These are phyloP conservation scores for Hypercompe scribonia DNA, from an alignment of 2,888 invertebrate genomes.

Conservation along the genomic window DNA sequence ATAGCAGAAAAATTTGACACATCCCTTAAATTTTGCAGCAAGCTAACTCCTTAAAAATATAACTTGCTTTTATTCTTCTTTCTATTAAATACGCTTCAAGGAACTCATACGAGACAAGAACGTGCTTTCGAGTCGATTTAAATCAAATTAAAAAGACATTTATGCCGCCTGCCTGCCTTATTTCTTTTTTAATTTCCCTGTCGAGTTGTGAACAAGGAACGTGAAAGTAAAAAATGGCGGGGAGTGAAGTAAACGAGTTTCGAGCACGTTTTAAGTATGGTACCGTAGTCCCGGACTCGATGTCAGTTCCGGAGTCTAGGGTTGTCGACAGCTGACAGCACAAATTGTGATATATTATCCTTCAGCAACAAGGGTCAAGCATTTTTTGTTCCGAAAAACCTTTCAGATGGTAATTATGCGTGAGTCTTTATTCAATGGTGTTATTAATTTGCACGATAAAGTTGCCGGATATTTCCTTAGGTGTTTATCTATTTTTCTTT, in stretches of 20 bases:
- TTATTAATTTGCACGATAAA: conserved; percentile 18
- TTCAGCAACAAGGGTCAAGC: conserved; percentile 48
- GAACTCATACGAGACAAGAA: conserved; percentile 25
- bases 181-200: conserved; percentile 55
- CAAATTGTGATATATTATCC: conserved; percentile 49
- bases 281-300: conserved; percentile 45
- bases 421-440: conserved; percentile 19
- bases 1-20: neutral
- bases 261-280: conserved; percentile 61
- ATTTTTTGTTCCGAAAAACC: conserved; percentile 37
- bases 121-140: conserved; percentile 47
- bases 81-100: conserved; percentile 11
- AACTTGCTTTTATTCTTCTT: conserved; percentile 14
- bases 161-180: conserved; percentile 42
- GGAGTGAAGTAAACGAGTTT: conserved; percentile 43
- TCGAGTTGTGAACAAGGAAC: conserved; percentile 50
- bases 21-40: neutral
- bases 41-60: conserved; percentile 7
- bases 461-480: neutral
- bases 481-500: neutral
- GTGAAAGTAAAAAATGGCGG: conserved; percentile 59
- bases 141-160: conserved; percentile 50
- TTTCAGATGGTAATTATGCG: conserved; percentile 25
- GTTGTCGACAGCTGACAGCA: conserved; percentile 48
- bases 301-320: conserved; percentile 51